Conservation (phyloP, 2,888 invertebrate genomes). For the Drosophila koepferae region DNA sequence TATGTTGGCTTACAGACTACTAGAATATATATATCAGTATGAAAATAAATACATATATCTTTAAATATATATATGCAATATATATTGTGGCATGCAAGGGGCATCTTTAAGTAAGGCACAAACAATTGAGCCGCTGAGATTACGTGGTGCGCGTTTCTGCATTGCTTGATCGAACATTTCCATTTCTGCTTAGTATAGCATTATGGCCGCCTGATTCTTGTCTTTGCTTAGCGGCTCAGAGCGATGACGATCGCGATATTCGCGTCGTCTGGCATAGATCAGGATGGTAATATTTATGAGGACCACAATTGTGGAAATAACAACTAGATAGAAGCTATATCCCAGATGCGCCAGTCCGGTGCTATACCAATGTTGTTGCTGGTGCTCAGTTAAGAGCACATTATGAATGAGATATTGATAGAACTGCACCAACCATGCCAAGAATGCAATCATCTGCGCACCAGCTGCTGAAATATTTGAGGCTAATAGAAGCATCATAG, state of each 20-base stretch:
- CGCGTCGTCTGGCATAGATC: conserved; percentile 79
- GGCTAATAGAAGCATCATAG: conserved; percentile 82
- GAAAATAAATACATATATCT: background rate
- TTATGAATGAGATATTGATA: conserved; percentile 92
- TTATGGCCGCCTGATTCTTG: conserved; percentile 84
- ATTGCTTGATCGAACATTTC: conserved; percentile 43
- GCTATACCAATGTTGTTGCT: conserved; percentile 92
- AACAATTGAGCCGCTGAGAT: conserved; percentile 68
- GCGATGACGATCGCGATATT: conserved; percentile 75
- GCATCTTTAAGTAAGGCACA: conserved; percentile 70
- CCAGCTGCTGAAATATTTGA: conserved; percentile 87
- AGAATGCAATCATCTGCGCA: conserved; percentile 90
- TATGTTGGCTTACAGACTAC: conserved; percentile 36
- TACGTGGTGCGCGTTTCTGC: conserved; percentile 36
- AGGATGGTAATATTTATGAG: conserved; percentile 82
- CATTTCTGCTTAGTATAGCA: conserved; percentile 81
- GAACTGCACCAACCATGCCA: conserved; percentile 94
- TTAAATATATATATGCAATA: conserved; percentile 22
- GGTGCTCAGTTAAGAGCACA: conserved; percentile 92
- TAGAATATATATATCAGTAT: conserved; percentile 3
- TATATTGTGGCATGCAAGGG: conserved; percentile 65
- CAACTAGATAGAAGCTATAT: conserved; percentile 91
- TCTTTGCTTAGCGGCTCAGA: conserved; percentile 83
- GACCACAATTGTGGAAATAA: conserved; percentile 83
- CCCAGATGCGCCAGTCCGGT: conserved; percentile 93